phyloP scores from a whole-genome alignment of 64 coral and sea anemone genomes.

The Stylophora pistillata region DNA sequence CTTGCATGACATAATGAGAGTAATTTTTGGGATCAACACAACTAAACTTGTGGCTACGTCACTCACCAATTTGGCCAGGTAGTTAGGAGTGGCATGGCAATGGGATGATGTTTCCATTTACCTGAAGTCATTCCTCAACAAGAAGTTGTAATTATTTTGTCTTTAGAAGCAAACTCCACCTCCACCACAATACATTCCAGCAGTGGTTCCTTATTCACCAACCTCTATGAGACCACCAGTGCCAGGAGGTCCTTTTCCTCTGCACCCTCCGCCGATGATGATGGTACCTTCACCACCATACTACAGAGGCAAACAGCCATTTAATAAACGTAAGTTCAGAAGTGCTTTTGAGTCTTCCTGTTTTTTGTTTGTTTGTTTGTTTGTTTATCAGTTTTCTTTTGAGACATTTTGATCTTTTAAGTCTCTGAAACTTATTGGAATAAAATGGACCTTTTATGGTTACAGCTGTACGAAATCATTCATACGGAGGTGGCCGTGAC shows the following conservation, averaged over 20 bases:
- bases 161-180: conserved; percentile 3
- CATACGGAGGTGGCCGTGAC: conserved; percentile 11
- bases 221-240: neutral
- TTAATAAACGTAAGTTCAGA: conserved; percentile 17
- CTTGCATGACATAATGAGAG: too few species aligned
- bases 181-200: neutral
- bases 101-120: too few species aligned
- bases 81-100: too few species aligned
- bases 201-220: conserved; percentile 26
- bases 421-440: neutral
- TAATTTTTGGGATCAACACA: too few species aligned
- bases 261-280: neutral
- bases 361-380: neutral
- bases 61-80: too few species aligned
- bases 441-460: neutral
- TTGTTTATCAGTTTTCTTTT: neutral
- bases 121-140: neutral
- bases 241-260: neutral
- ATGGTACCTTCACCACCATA: neutral
- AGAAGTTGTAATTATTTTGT: neutral
- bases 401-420: neutral
- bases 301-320: conserved; percentile 27
- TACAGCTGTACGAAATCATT: neutral
- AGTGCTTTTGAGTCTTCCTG: neutral
- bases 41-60: too few species aligned